Base-by-base conservation (phyloP, 2,113 vertebrate genomes). In the Festucalex cinctus region DNA sequence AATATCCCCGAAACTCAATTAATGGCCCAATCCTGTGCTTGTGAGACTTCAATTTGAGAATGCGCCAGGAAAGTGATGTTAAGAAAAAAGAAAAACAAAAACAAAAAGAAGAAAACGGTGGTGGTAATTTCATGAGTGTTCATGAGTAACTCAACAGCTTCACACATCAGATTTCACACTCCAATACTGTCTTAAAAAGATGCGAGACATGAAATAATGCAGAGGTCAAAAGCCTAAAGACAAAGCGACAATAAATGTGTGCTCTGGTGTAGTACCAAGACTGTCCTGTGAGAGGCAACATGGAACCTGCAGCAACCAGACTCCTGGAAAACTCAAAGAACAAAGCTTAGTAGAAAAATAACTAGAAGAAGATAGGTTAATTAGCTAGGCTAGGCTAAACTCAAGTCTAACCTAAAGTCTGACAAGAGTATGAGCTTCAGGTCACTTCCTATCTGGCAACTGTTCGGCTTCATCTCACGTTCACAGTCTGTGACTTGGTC, bases 61-160 rank as follows among this genome's bases (percentile, higher is more conserved):
- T 20, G 19, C 12, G 9, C 20, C 17, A 59, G 57, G 28, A 56
- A 28, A 32, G 6, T 8, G 32, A 69, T 68, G 78, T 73, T 58
- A 71, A 67, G 57, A 51, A 63, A 53, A 9, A 43, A 44, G 63
- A 17, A 51, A 66, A 65, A n/a, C n/a, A n/a, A n/a, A n/a, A n/a
- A n/a, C n/a, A n/a, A n/a, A n/a, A n/a, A n/a, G n/a, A n/a, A n/a
- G n/a, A n/a, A n/a, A n/a, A n/a, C n/a, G n/a, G n/a, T 71, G 73
- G 74, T 88, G 85, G 86, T 88, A 89, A 89, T 71, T 86, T 83
- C 76, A 79, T 48, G 63, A 82, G 79, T 58, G 73, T 80, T 84
- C 80, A 84, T 67, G 82, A 80, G 84, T 84, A 82, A 74, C 53
- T 85, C 64, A 85, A 79, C 68, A 84, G 73, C 75, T 83, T 86